Conservation (phyloP, 2,113 vertebrate species). For the Monarcha castaneiventris region DNA sequence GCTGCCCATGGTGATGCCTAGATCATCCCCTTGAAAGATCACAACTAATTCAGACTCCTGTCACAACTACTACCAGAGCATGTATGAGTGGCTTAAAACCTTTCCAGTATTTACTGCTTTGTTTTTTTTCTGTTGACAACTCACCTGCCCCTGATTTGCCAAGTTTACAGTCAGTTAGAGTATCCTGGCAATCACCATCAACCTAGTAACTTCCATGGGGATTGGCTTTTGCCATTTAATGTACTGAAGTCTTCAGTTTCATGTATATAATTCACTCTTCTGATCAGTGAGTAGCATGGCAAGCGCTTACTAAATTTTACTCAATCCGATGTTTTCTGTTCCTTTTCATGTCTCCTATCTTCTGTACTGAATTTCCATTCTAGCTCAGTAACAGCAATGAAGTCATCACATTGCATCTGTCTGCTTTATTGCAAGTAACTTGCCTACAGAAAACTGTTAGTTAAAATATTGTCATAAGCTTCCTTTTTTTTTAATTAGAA, state of each 20-base stretch:
- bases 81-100: neutral
- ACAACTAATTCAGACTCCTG: constrained; percentile 31
- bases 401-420: neutral
- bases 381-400: neutral
- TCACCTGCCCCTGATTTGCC: neutral
- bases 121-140: neutral
- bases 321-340: neutral
- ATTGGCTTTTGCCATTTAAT: neutral
- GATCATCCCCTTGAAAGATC: constrained; percentile 40
- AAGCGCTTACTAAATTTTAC: neutral
- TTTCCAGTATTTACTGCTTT: neutral
- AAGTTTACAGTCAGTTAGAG: neutral
- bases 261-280: neutral
- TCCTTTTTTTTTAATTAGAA: neutral
- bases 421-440: neutral
- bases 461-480: neutral
- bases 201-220: neutral
- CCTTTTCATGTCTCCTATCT: neutral
- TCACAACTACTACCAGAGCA: neutral
- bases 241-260: neutral
- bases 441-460: neutral
- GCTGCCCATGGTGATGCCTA: constrained; percentile 43
- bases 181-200: neutral
- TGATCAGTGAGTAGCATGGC: neutral
- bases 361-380: neutral